phyloP scores from a whole-genome alignment of 2,888 invertebrate species.

The Caenorhabditis auriculariae region DNA sequence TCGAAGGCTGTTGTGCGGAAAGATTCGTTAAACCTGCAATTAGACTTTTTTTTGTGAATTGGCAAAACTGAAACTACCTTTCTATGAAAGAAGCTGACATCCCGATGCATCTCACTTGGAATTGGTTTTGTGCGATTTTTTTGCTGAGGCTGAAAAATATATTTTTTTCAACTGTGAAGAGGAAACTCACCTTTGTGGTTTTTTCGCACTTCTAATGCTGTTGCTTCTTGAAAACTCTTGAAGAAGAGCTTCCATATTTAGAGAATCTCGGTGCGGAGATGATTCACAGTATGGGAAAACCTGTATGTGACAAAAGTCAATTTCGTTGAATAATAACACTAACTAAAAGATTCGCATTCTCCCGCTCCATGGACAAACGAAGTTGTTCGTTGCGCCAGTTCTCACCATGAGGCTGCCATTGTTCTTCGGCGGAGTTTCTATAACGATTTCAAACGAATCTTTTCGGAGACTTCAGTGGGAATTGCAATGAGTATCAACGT shows the following conservation, averaged over 20 bases:
- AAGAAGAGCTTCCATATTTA: constrained; percentile 35
- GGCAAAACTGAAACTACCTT: constrained; percentile 2
- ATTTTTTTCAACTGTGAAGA: background rate
- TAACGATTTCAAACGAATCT: constrained; percentile 5
- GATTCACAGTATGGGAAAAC: constrained; percentile 43
- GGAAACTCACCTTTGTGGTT: constrained; percentile 27
- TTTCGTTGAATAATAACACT: background rate
- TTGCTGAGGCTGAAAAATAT: constrained; percentile 17
- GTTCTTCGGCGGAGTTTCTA: constrained; percentile 52
- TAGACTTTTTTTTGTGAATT: background rate
- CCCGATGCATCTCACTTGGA: constrained; percentile 48
- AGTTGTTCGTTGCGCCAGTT: constrained; percentile 58
- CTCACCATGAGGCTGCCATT: constrained; percentile 54
- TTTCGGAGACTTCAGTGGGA: no score
- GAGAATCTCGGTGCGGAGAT: constrained; percentile 37
- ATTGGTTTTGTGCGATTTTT: constrained; percentile 36
- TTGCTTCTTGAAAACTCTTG: constrained; percentile 40
- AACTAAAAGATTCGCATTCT: constrained; percentile 35
- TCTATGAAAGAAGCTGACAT: constrained; percentile 49
- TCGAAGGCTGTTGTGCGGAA: constrained; percentile 37
- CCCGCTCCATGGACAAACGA: constrained; percentile 51
- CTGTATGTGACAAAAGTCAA: constrained; percentile 4
- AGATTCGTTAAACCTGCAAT: constrained; percentile 40
- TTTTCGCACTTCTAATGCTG: constrained; percentile 41
- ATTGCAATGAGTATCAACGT: constrained; percentile 28